These are phyloP conservation scores for Lota lota DNA, from an alignment of 2,113 vertebrate genomes.

Conservation along the genomic window DNA sequence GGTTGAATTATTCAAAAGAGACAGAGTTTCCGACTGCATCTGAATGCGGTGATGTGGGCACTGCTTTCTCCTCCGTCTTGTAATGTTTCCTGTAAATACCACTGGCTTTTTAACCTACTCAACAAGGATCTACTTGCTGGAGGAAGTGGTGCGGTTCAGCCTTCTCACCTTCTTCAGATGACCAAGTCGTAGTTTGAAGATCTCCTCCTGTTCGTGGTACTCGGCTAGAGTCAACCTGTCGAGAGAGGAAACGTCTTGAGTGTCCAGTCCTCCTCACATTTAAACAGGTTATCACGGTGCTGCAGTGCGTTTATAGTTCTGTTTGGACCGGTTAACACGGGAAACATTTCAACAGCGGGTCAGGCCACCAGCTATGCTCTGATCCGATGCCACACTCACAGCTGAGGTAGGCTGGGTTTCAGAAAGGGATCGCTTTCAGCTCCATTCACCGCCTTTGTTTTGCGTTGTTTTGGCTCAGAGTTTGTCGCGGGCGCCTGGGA, in stretches of 20 bases:
- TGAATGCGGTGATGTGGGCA: too few relatives aligned
- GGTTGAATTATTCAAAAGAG: too few relatives aligned
- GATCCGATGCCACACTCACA: conserved; percentile 78
- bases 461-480: conserved; percentile 98
- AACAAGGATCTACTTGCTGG: background rate
- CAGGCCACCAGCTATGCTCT: too few relatives aligned
- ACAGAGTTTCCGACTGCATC: too few relatives aligned
- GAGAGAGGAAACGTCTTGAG: conserved; percentile 29
- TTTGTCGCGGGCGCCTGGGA: conserved; percentile 91
- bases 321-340: too few relatives aligned
- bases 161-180: conserved; percentile 94
- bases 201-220: conserved; percentile 99
- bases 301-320: too few relatives aligned
- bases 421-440: conserved; percentile 98
- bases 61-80: too few relatives aligned
- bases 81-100: background rate
- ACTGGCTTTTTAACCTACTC: background rate
- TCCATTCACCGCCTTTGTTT: conserved; percentile 98
- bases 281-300: too few relatives aligned
- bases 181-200: conserved; percentile 97
- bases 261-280: too few relatives aligned
- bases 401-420: conserved; percentile 97
- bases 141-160: background rate
- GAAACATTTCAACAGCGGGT: too few relatives aligned
- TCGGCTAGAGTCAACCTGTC: conserved; percentile 93